Evolutionary conservation across 2,113 vertebrate genomes (phyloP), one percentile per base, ranked within the genome.

Genomic region (Ceyx margarethae): DNA sequence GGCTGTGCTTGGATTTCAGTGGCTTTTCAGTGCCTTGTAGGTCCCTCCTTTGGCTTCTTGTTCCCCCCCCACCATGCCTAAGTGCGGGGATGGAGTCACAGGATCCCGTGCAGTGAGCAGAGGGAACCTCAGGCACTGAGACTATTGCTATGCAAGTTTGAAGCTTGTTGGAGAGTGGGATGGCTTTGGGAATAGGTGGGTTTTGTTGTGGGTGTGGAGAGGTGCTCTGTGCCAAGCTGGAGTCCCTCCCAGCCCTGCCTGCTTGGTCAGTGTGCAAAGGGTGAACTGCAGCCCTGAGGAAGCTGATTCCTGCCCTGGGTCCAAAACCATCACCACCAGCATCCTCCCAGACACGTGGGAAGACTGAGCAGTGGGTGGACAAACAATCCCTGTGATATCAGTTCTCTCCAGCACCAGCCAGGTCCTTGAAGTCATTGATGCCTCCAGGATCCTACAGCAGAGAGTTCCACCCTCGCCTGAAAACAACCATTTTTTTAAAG

Each of bases 61-160:
- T 48, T 48, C 33, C 77, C 5, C 5, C 22, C 43, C 53, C 25
- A 7, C 9, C 2, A 0, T n/a, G 7, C 4, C 15, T 20, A 18
- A 18, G 40, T 0, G 20, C 12, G 48, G 29, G 76, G 54, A n/a
- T 71, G 73, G 31, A 35, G 51, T 42, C 19, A 6, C 19, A 28
- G 48, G 26, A 19, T 56, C 46, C 53, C 20, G 4, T 1, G 7
- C 11, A 20, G 40, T 7, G 57, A 79, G 13, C 66, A 64, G 28
- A 20, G 46, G n/a, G 72, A 64, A 66, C 60, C 37, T 5, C 13
- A 13, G 66, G 31, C 56, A n/a, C 1, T 0, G 7, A 35, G 66
- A 40, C 19, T 62, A 6, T 56, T 54, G 37, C 61, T 11, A 46
- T 42, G 29, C 19, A 33, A 61, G 13, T 61, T 42, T 62, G 33